Percentiles rank a stretch among this genome's conserved stretches.
Evolutionary conservation across 53 echinoderm and acorn worm genomes (phyloP).

Genomic region (Echinometra lucunter): DNA sequence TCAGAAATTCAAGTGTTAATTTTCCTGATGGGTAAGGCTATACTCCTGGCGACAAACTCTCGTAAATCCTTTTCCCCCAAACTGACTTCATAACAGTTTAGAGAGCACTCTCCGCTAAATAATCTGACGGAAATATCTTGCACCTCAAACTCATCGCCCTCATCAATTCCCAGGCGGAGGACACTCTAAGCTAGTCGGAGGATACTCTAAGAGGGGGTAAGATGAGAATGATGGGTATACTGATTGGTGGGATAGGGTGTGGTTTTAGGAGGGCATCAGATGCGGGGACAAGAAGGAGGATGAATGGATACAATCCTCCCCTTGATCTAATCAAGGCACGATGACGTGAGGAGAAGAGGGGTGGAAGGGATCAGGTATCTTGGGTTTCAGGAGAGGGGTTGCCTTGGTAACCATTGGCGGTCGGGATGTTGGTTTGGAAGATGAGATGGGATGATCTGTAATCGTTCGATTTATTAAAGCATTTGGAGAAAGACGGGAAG

Average conservation of each 20-base stretch:
- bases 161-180: neutral
- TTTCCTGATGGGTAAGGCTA: neutral
- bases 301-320: slow-evolving; percentile 26
- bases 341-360: slow-evolving; percentile 13
- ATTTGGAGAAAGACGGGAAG: neutral
- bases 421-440: slow-evolving; percentile 1
- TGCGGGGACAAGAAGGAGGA: slow-evolving; percentile 35
- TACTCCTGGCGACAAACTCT: neutral
- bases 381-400: neutral
- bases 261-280: slow-evolving; percentile 47
- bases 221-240: neutral
- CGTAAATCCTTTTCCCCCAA: neutral
- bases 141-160: neutral
- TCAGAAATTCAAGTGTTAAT: neutral
- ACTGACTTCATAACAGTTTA: neutral
- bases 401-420: neutral
- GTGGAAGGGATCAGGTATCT: slow-evolving; percentile 7
- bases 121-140: neutral
- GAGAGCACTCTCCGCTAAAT: neutral
- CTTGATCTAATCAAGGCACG: slow-evolving; percentile 36
- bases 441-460: slow-evolving; percentile 26
- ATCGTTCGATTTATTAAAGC: neutral
- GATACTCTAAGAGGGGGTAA: neutral
- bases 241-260: slow-evolving; percentile 48
- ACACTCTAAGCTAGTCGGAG: neutral